Base-by-base conservation (phyloP, 2,888 invertebrate species). In the Quadriops clusia region DNA sequence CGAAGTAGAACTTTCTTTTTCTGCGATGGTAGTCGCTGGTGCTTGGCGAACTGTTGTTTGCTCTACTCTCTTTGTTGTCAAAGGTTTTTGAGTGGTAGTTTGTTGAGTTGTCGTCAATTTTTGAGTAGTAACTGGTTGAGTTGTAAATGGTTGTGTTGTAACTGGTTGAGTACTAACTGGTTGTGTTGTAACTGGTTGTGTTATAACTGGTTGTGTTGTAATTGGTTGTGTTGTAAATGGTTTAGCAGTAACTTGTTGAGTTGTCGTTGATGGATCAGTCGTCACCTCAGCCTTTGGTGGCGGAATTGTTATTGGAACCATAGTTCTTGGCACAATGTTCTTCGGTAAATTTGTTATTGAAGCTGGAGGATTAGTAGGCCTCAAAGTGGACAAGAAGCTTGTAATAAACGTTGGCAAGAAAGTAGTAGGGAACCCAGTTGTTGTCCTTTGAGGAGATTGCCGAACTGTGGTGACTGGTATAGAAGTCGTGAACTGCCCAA, bases 281-380 rank as follows among this genome's bases (percentile, higher is more conserved):
- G 57, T 50, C 43, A 64, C 58, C 42, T 65, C 62, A 45, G 62
- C 65, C 30, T 27, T 39, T 30, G 39, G 35, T 20, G 33, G 23
- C 22, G 30, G 8, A 21, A 25, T 17, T 8, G 37, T 33, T 15
- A 38, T 33, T 26, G 37, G 25, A 8, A 13, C 14, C 9, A n/a
- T 9, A 32, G 27, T 29, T 26, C 5, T 26, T 2, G 10, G 5
- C 11, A 9, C n/a, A n/a, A n/a, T n/a, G n/a, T n/a, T n/a, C n/a
- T n/a, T n/a, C n/a, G n/a, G n/a, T n/a, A n/a, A n/a, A n/a, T n/a
- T n/a, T n/a, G n/a, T n/a, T n/a, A n/a, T n/a, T n/a, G n/a, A n/a
- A 12, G 39, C 33, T 6, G 39, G 37, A 9, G 35, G 32, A 22
- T 35, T 36, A 18, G 36, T 29, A 23, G 37, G 38, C 28, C 38